These are phyloP conservation scores for Sacculina carcini DNA, from an alignment of 2,888 invertebrate species.

Conservation along the genomic window DNA sequence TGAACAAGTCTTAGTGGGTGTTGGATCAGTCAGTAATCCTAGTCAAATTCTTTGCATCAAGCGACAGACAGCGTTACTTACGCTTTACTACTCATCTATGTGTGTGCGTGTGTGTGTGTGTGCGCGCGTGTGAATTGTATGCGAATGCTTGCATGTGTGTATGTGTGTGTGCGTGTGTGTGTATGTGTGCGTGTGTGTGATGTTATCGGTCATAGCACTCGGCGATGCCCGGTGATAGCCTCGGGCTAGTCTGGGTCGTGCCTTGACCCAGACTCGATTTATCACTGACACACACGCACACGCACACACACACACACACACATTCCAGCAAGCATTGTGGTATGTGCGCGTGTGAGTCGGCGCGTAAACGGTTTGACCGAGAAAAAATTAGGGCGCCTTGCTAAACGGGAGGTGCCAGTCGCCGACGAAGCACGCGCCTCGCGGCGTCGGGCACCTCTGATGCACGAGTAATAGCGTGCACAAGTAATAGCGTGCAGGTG, in stretches of 20 bases:
- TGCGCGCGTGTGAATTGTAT: background rate
- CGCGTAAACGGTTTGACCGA: too few relatives aligned
- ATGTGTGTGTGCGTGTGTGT: background rate
- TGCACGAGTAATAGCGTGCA: too few relatives aligned
- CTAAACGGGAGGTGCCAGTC: too few relatives aligned
- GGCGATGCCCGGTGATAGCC: background rate
- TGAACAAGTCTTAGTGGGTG: background rate
- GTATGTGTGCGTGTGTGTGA: background rate
- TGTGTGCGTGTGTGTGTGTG: background rate
- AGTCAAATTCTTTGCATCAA: background rate
- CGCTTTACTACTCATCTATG: background rate
- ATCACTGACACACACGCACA: slow-evolving; percentile 1
- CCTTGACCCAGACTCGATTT: too few relatives aligned
- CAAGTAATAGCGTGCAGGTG: too few relatives aligned
- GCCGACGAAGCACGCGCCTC: too few relatives aligned
- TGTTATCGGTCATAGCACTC: background rate
- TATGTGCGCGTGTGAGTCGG: background rate
- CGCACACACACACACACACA: slow-evolving; percentile 2
- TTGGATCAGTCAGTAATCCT: background rate
- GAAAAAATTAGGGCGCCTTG: too few relatives aligned
- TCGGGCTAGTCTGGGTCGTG: too few relatives aligned
- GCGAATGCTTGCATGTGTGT: background rate
- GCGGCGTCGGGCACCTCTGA: too few relatives aligned
- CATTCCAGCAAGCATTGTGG: background rate
- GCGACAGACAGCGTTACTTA: background rate